Conservation (phyloP, 2,888 invertebrate species). For the Holacanthella duospinosa region DNA sequence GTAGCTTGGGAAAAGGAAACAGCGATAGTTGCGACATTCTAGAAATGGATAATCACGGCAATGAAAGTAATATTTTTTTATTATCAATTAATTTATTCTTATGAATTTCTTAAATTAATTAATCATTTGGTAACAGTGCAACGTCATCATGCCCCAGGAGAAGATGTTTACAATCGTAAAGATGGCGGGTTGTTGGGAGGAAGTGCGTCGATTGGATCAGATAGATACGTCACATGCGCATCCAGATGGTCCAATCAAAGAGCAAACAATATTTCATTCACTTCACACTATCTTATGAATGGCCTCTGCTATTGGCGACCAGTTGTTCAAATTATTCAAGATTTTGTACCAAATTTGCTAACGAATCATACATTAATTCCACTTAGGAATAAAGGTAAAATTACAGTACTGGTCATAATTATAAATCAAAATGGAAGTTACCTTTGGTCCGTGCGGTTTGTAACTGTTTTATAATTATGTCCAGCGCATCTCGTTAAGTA, state of each 20-base stretch:
- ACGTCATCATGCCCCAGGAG: not conserved
- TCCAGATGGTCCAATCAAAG: constrained; percentile 37
- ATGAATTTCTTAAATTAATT: not conserved
- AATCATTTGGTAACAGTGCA: not conserved
- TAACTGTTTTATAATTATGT: too few species aligned
- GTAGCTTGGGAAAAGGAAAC: constrained; percentile 38
- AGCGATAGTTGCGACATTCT: constrained; percentile 39
- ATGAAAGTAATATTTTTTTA: not conserved
- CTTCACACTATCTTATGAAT: constrained; percentile 20
- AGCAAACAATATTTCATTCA: constrained; percentile 6
- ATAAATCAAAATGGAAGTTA: too few species aligned
- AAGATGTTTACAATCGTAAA: constrained; percentile 21
- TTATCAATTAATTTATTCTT: not conserved
- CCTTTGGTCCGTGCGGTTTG: too few species aligned
- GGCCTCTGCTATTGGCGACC: constrained; percentile 38
- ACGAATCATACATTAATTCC: constrained; percentile 6
- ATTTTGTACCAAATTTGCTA: not conserved
- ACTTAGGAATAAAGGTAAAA: not conserved
- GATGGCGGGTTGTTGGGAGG: constrained; percentile 36
- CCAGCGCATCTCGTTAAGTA: too few species aligned
- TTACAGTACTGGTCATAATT: too few species aligned
- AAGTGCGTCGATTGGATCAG: constrained; percentile 17
- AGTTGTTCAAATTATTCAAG: constrained; percentile 2
- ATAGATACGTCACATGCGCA: constrained; percentile 30
- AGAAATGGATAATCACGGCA: constrained; percentile 42